Percentiles rank a stretch among this genome's conserved stretches.
Evolutionary conservation across 1,140 invertebrate species (phyloP).

Genomic region (Sweltsa coloradensis): DNA sequence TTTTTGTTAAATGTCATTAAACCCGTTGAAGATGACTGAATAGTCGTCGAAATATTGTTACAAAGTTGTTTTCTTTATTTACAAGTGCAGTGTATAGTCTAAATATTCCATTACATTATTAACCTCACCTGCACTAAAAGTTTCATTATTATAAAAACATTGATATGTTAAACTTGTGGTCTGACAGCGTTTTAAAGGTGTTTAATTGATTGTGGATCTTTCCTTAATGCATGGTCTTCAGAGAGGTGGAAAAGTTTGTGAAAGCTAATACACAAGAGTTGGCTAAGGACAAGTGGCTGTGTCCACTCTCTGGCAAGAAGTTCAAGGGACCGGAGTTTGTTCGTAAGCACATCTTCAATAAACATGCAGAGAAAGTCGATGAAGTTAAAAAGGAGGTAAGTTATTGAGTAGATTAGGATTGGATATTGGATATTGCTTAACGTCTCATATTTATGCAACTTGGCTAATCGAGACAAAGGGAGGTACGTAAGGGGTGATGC

Average conservation of each 20-base stretch:
- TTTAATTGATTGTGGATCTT: slow-evolving; percentile 10
- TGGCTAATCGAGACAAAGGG: too few species aligned
- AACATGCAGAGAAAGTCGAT: slow-evolving; percentile 91
- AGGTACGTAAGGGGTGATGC: too few species aligned
- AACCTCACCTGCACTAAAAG: too few species aligned
- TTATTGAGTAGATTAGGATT: too few species aligned
- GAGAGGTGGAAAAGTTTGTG: slow-evolving; percentile 89
- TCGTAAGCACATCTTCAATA: slow-evolving; percentile 96
- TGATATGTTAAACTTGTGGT: not conserved
- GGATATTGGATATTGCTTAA: too few species aligned
- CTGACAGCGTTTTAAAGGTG: not conserved
- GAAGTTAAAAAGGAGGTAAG: slow-evolving; percentile 90
- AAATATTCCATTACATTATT: too few species aligned
- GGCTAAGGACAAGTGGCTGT: slow-evolving; percentile 96
- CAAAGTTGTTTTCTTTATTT: too few species aligned
- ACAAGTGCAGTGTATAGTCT: too few species aligned
- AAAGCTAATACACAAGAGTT: slow-evolving; percentile 89
- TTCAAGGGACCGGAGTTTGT: slow-evolving; percentile 99
- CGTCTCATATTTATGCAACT: too few species aligned
- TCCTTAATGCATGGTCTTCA: slow-evolving; percentile 19
- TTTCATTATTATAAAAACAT: not conserved
- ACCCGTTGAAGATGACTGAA: too few species aligned
- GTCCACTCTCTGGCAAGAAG: slow-evolving; percentile 96
- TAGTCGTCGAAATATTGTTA: too few species aligned
- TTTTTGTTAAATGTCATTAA: too few species aligned